These are phyloP conservation scores for Emydura subglobosa DNA, from an alignment of 2,113 vertebrate species.

Conservation along the genomic window DNA sequence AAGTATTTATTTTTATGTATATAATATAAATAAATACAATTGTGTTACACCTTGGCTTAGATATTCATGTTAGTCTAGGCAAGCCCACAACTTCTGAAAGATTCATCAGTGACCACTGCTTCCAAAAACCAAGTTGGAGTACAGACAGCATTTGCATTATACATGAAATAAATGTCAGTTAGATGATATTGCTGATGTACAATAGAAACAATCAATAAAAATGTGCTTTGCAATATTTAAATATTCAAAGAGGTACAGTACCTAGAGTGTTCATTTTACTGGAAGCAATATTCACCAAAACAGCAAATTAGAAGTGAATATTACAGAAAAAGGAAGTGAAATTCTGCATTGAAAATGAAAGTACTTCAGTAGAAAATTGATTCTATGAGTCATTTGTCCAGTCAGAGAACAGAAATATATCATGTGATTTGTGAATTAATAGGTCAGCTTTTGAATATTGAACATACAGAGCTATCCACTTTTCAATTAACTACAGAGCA, in stretches of 20 bases:
- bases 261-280: neutral
- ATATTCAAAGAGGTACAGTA: neutral
- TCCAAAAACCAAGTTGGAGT: constrained; percentile 8
- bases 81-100: neutral
- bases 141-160: neutral
- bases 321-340: neutral
- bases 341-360: neutral
- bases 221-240: constrained; percentile 26
- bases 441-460: neutral
- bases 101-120: neutral
- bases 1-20: neutral
- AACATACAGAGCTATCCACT: neutral
- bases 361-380: neutral
- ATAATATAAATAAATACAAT: neutral
- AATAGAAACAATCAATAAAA: neutral
- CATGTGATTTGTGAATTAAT: neutral
- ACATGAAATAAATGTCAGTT: constrained; percentile 20
- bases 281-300: neutral
- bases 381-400: neutral
- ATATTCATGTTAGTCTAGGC: neutral
- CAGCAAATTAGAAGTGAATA: neutral
- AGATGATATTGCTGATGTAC: constrained; percentile 5
- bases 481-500: neutral
- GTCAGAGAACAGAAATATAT: neutral
- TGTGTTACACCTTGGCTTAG: constrained; percentile 3